Percentiles rank a stretch among this genome's conserved stretches.
Conservation (phyloP, 2,113 vertebrate species). For the Uria aalge region DNA sequence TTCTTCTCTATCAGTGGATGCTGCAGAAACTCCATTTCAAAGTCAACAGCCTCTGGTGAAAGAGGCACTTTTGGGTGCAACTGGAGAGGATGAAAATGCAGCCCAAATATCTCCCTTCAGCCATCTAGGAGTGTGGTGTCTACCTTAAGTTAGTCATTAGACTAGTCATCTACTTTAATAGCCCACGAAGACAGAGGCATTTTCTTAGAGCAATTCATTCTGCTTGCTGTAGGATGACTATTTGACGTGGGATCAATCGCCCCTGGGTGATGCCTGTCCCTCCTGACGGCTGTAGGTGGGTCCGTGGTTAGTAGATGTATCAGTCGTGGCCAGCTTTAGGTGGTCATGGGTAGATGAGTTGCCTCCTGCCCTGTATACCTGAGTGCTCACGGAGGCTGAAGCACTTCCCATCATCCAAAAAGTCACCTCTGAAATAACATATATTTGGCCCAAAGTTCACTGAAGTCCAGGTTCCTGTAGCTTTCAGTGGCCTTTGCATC, state of each 20-base stretch:
- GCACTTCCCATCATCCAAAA: background rate
- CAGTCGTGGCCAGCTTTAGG: background rate
- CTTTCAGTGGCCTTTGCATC: background rate
- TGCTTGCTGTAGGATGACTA: background rate
- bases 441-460: background rate
- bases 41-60: background rate
- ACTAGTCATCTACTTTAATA: constrained; percentile 10
- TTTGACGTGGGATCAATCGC: background rate
- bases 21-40: background rate
- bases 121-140: background rate
- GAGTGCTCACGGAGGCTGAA: background rate
- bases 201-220: background rate
- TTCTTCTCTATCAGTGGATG: background rate
- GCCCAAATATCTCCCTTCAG: background rate
- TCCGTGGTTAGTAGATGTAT: background rate
- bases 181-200: background rate
- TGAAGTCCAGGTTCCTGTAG: background rate
- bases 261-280: background rate
- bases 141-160: constrained; percentile 33
- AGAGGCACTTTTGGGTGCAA: background rate
- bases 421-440: background rate
- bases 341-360: background rate
- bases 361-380: background rate
- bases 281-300: background rate
- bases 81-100: background rate